These are phyloP conservation scores for Mormyrus lacerda DNA, from an alignment of 2,113 vertebrate species.

Conservation along the genomic window DNA sequence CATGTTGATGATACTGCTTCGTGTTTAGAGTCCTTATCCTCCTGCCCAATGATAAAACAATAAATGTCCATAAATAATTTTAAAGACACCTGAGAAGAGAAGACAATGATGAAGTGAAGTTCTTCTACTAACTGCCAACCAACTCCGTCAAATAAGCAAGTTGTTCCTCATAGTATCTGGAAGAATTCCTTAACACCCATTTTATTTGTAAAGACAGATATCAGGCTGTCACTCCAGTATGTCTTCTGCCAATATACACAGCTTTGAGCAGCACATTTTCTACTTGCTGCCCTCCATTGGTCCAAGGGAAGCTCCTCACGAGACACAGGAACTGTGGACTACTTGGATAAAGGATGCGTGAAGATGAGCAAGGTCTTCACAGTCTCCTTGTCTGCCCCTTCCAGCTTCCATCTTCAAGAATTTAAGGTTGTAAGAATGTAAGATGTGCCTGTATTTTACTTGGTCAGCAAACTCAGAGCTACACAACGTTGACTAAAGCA, in stretches of 20 bases:
- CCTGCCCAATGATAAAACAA: neutral
- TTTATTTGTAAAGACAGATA: neutral
- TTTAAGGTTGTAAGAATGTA: too few relatives aligned
- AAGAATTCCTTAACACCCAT: neutral
- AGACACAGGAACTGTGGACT: neutral
- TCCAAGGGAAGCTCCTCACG: neutral
- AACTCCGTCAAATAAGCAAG: neutral
- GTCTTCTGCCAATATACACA: neutral
- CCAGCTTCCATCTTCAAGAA: neutral
- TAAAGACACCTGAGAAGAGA: neutral
- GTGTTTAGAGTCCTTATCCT: neutral
- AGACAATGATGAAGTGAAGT: neutral
- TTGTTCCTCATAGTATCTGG: neutral
- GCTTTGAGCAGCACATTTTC: neutral
- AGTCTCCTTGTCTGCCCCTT: neutral
- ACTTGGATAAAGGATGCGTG: neutral
- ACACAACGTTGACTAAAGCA: neutral
- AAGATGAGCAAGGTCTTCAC: neutral
- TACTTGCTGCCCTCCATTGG: neutral
- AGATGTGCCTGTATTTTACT: neutral
- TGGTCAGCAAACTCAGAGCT: neutral
- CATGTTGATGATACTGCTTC: conserved; percentile 3
- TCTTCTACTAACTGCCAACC: neutral
- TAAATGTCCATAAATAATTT: neutral
- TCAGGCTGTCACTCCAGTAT: neutral